A percentile compares a stretch with the other conserved stretches of the same genome.
Conservation (phyloP, 37 sponge, comb jelly and placozoan species). For the Eunapius fragilis region DNA sequence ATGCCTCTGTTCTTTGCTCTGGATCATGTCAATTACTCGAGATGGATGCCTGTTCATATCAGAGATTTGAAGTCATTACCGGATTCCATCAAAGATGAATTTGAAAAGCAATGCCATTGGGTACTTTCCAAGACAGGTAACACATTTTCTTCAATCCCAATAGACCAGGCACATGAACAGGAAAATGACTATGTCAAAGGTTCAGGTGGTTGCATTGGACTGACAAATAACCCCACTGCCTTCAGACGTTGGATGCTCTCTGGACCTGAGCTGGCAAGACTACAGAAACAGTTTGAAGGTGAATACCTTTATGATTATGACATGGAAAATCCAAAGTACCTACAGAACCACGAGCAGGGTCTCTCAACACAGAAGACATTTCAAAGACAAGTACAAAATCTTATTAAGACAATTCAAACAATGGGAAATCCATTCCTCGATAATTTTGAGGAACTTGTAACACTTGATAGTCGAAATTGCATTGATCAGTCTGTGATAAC, state of each 20-base stretch:
- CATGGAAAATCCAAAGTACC: not conserved
- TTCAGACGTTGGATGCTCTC: conserved; percentile 24
- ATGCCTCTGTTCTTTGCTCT: conserved; percentile 33
- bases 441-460: conserved; percentile 9
- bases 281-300: conserved; percentile 12
- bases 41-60: conserved; percentile 35
- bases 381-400: conserved; percentile 8
- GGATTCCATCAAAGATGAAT: conserved; percentile 13
- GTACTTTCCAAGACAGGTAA: conserved; percentile 30
- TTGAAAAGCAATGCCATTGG: conserved; percentile 21
- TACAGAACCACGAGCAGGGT: conserved; percentile 34
- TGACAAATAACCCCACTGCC: conserved; percentile 34
- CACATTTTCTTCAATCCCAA: conserved; percentile 19
- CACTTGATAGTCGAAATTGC: not conserved
- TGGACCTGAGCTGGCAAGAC: conserved; percentile 44
- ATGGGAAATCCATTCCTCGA: no score
- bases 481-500: no score
- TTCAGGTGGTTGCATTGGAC: conserved; percentile 19
- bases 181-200: conserved; percentile 27
- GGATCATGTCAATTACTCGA: conserved; percentile 28
- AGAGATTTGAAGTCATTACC: conserved; percentile 33
- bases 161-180: conserved; percentile 39
- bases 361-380: conserved; percentile 29
- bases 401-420: no score
- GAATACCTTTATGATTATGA: conserved; percentile 2